Base-by-base conservation (phyloP, 30 jellyfish, hydroid and myxozoan species). In the Calvadosia cruxmelitensis region DNA sequence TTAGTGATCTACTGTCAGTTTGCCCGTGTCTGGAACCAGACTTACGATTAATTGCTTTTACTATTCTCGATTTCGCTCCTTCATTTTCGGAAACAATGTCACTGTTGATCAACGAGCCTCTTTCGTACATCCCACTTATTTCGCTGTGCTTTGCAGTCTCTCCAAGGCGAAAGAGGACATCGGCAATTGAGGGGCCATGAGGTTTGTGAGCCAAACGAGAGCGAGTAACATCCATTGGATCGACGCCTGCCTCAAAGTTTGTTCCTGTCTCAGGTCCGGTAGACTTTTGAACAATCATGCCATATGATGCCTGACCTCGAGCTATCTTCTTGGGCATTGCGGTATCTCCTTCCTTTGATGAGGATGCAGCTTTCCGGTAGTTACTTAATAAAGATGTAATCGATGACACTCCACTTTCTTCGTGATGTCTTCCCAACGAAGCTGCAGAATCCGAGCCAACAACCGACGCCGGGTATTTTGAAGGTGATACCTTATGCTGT, bases 171-270 rank as follows among this genome's bases (percentile, higher is more conserved):
- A 48, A 57, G 81, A 80, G 51, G 5, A 73, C 86, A 30, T 80
- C 84, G 20, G 29, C 66, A 25, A 80, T 80, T 30, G 93, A 65
- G 31, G 85, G 79, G 53, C 65, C 53, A 12, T 42, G 33, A 34
- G 93, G 93, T 66, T 80, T 80, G 33, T 65, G 76, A 42, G 57
- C 57, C 2, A 80, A 69, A 36, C 53, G 84, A 1, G 93, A 80
- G 28, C 93, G 80, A 66, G 93, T 80, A 26, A 80, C 93, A 70
- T 80, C 93, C 33, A 83, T 27, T 29, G 84, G 81, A 68, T 80
- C 85, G 25, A 80, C 61, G 2, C 73, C 50, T 32, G n/a, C 31
- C 27, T 70, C 70, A 31, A 30, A 32, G 35, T 79, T 81, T 31
- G 73, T 77, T 16, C 49, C 30, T 65, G 62, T 64, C 68, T 48